A percentile compares a stretch with the other conserved stretches of the same genome.
These are phyloP conservation scores for Phylloscopus trochilus DNA, from an alignment of 2,113 vertebrate genomes.

Conservation along the genomic window DNA sequence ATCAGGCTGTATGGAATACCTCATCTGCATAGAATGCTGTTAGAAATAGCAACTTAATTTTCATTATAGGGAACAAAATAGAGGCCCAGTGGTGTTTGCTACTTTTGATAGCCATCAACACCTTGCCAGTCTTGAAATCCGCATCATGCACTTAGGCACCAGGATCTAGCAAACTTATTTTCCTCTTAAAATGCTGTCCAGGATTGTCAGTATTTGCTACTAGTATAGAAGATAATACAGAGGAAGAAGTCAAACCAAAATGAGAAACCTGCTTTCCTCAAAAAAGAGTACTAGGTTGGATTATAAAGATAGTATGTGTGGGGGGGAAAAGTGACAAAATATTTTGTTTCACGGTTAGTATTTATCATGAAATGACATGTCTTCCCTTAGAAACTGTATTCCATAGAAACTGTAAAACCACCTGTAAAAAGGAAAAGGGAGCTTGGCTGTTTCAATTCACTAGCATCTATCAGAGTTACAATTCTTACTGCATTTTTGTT, in stretches of 20 bases:
- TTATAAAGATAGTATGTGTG: conserved; percentile 4
- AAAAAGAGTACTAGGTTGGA: neutral
- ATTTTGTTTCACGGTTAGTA: conserved; percentile 29
- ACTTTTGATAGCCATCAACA: neutral
- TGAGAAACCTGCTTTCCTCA: neutral
- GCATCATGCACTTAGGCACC: neutral
- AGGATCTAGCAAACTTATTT: neutral
- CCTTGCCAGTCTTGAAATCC: neutral
- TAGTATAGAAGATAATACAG: neutral
- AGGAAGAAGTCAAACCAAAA: neutral
- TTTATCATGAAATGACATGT: conserved; percentile 27
- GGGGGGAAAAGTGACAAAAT: conserved; percentile 2
- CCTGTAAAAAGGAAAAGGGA: conserved; percentile 22
- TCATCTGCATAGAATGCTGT: neutral
- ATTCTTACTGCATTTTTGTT: neutral
- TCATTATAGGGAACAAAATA: neutral
- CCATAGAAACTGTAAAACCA: conserved; percentile 14
- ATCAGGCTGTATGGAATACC: neutral
- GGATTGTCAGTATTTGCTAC: neutral
- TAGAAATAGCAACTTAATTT: neutral
- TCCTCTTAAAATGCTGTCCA: neutral
- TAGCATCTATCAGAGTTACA: neutral
- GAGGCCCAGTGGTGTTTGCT: neutral
- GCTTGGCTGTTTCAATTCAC: neutral
- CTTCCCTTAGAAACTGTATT: conserved; percentile 29